Conservation (phyloP, 2,888 invertebrate species). For the Ptychoptera contaminata region DNA sequence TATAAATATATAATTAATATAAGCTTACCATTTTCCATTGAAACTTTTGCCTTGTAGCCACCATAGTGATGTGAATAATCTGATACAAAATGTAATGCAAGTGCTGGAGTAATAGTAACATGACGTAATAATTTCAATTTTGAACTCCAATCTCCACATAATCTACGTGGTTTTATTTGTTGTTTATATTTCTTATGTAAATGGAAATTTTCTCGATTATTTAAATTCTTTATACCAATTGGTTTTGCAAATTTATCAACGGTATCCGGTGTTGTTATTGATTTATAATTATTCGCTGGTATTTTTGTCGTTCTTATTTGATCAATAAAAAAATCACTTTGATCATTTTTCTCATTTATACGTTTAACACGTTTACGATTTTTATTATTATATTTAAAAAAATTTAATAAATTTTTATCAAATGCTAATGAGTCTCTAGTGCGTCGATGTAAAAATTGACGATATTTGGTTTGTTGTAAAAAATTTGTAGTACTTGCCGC, state of each 20-base stretch:
- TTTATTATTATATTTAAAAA: conserved; percentile 19
- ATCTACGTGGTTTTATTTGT: conserved; percentile 27
- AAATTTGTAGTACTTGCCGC: neutral
- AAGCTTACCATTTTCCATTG: conserved; percentile 55
- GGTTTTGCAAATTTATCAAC: no score
- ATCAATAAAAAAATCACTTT: no score
- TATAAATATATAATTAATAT: no score
- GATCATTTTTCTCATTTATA: no score
- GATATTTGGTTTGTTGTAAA: no score
- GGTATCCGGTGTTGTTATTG: no score
- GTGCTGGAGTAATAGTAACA: conserved; percentile 42
- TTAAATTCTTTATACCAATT: no score
- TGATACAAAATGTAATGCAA: conserved; percentile 53
- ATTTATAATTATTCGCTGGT: no score
- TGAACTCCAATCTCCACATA: conserved; percentile 69
- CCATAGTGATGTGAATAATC: conserved; percentile 65
- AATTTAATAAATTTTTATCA: conserved; percentile 19
- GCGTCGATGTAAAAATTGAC: no score
- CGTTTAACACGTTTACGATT: conserved; percentile 16
- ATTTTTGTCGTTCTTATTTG: no score
- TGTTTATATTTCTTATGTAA: no score
- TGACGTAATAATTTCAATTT: conserved; percentile 56
- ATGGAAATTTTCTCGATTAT: no score
- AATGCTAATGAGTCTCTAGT: conserved; percentile 11
- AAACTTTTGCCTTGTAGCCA: conserved; percentile 56